Conservation (phyloP, 2,113 vertebrate species). For the Falcunculus frontatus region DNA sequence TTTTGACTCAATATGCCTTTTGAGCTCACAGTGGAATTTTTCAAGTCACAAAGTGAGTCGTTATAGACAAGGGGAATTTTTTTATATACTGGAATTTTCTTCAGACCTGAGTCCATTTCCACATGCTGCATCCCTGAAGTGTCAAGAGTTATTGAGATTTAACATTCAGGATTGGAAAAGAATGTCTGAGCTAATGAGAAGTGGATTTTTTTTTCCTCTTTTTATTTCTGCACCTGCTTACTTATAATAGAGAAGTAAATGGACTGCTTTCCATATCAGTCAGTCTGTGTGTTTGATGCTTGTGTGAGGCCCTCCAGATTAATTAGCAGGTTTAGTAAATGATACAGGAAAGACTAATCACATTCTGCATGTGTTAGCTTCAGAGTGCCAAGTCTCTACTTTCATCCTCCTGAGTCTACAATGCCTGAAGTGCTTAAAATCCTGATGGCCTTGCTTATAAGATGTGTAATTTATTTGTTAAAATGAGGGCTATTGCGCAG, state of each 20-base stretch:
- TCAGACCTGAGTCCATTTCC: not conserved
- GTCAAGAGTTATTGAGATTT: not conserved
- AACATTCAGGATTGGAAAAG: not conserved
- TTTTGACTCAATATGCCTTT: not conserved
- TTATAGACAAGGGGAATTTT: not conserved
- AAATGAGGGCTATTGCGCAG: not conserved
- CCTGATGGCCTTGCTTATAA: not conserved
- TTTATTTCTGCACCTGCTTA: constrained; percentile 8
- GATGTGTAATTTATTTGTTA: not conserved
- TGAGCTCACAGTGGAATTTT: not conserved
- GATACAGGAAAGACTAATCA: not conserved
- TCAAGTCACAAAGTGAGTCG: accelerated
- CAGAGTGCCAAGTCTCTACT: not conserved
- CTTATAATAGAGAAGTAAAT: not conserved
- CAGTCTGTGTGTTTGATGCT: not conserved
- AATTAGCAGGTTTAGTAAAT: constrained; percentile 3
- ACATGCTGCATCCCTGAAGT: not conserved
- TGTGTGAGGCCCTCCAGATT: not conserved
- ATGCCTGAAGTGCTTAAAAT: not conserved
- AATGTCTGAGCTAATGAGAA: not conserved
- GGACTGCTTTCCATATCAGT: constrained; percentile 6
- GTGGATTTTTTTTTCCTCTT: not conserved
- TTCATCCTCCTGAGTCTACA: not conserved
- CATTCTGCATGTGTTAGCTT: not conserved
- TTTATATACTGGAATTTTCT: not conserved